These are phyloP conservation scores for Paralvinella palmiformis DNA, from an alignment of 1,140 invertebrate genomes.

Conservation along the genomic window DNA sequence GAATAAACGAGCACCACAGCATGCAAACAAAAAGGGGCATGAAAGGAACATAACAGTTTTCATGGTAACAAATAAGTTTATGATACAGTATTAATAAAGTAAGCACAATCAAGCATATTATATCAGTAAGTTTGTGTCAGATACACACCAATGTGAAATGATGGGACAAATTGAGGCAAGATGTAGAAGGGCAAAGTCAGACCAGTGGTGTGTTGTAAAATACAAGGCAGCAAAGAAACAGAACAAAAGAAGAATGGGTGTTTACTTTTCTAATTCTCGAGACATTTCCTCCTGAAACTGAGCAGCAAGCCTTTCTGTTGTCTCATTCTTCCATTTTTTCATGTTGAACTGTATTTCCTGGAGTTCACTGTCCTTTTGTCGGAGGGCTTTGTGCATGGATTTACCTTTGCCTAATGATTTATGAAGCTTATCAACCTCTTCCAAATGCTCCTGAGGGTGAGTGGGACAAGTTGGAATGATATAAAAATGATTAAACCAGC, in stretches of 20 bases:
- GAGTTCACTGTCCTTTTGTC: slow-evolving; percentile 5
- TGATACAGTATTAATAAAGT: not conserved
- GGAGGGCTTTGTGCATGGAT: not conserved
- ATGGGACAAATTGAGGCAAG: too few species aligned
- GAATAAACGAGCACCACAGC: not conserved
- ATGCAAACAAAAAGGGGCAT: not conserved
- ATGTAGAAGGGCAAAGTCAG: too few species aligned
- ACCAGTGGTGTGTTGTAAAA: too few species aligned
- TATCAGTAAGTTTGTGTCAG: not conserved
- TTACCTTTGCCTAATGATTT: slow-evolving; percentile 5
- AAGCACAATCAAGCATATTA: not conserved
- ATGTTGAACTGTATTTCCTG: slow-evolving; percentile 9
- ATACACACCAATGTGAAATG: too few species aligned
- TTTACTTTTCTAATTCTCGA: slow-evolving; percentile 12
- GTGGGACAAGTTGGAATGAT: too few species aligned
- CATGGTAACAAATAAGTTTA: too few species aligned
- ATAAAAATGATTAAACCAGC: too few species aligned
- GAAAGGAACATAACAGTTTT: not conserved
- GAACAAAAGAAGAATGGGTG: not conserved
- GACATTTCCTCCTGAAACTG: slow-evolving; percentile 9
- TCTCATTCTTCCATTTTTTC: not conserved
- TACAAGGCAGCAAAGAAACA: too few species aligned
- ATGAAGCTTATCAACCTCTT: slow-evolving; percentile 8
- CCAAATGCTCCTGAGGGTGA: slow-evolving; percentile 11
- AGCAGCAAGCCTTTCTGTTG: slow-evolving; percentile 4